A percentile compares a stretch with the other conserved stretches of the same genome.
phyloP scores from a whole-genome alignment of 2,888 invertebrate species.

The Cactoblastis cactorum region DNA sequence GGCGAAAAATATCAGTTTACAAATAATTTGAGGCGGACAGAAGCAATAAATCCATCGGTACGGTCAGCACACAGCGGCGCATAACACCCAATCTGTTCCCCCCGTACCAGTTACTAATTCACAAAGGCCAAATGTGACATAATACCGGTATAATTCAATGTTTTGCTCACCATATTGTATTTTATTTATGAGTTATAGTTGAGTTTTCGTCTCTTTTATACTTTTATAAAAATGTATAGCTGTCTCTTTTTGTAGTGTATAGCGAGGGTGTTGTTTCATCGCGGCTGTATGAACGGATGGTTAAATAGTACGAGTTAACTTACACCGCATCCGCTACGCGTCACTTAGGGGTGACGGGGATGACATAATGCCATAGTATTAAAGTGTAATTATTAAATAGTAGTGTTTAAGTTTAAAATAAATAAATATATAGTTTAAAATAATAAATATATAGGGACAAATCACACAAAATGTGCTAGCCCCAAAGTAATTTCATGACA shows the following conservation, averaged over 20 bases:
- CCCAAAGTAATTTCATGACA: no score
- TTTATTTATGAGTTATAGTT: constrained; percentile 80
- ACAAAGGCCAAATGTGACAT: constrained; percentile 80
- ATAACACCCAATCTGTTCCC: constrained; percentile 63
- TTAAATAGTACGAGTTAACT: constrained; percentile 78
- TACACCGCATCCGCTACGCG: constrained; percentile 73
- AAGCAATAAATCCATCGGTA: constrained; percentile 52
- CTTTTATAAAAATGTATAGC: constrained; percentile 27
- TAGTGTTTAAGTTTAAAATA: background rate
- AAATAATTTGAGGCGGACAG: constrained; percentile 13
- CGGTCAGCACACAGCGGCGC: constrained; percentile 54
- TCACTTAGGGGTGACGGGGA: constrained; percentile 66
- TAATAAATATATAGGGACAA: no score
- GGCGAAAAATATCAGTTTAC: background rate
- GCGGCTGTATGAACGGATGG: constrained; percentile 71
- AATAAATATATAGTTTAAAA: no score
- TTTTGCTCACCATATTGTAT: constrained; percentile 81
- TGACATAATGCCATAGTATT: constrained; percentile 43
- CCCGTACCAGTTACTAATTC: constrained; percentile 67
- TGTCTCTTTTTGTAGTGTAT: constrained; percentile 42
- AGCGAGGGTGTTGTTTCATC: constrained; percentile 63
- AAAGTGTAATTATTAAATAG: background rate
- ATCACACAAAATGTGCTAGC: no score
- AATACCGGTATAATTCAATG: constrained; percentile 79
- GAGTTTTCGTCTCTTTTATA: constrained; percentile 46